Evolutionary conservation across 30 jellyfish, hydroid and myxozoan genomes (phyloP).

Genomic region (Cassiopea xamachana): DNA sequence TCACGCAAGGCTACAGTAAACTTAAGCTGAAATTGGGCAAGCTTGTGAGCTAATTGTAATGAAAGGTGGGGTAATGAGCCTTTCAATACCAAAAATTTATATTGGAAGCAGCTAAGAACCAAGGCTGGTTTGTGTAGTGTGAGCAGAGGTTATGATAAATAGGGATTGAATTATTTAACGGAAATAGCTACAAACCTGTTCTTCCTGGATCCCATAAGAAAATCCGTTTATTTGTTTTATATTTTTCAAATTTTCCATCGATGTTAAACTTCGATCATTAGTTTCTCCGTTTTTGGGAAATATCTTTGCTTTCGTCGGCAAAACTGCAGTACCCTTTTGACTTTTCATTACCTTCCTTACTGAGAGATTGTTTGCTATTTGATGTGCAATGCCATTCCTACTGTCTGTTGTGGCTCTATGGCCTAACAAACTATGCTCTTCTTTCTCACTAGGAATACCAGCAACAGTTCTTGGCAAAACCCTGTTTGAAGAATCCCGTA

Average conservation of each 20-base stretch:
- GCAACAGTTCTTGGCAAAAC: conserved; percentile 70
- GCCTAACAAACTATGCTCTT: not conserved
- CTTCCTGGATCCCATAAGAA: conserved; percentile 53
- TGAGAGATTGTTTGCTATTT: conserved; percentile 20
- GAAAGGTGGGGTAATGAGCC: too few species aligned
- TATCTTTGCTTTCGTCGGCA: not conserved
- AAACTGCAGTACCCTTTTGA: not conserved
- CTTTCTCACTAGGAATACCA: conserved; percentile 7
- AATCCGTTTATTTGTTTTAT: conserved; percentile 63
- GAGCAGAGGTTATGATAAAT: not conserved
- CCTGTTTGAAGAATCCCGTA: conserved; percentile 53
- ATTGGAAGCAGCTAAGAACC: too few species aligned
- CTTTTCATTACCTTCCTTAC: not conserved
- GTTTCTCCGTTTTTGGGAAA: not conserved
- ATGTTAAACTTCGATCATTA: conserved; percentile 44
- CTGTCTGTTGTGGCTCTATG: conserved; percentile 1
- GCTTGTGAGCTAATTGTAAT: too few species aligned
- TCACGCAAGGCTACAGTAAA: too few species aligned
- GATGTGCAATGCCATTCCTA: conserved; percentile 33
- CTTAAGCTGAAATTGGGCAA: too few species aligned
- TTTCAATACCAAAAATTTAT: too few species aligned
- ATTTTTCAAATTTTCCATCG: conserved; percentile 45
- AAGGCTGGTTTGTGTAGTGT: too few species aligned
- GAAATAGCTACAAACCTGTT: conserved; percentile 38
- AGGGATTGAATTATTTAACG: not conserved